Base-by-base conservation (phyloP, 2,113 vertebrate species). In the Oreochromis spilurus region DNA sequence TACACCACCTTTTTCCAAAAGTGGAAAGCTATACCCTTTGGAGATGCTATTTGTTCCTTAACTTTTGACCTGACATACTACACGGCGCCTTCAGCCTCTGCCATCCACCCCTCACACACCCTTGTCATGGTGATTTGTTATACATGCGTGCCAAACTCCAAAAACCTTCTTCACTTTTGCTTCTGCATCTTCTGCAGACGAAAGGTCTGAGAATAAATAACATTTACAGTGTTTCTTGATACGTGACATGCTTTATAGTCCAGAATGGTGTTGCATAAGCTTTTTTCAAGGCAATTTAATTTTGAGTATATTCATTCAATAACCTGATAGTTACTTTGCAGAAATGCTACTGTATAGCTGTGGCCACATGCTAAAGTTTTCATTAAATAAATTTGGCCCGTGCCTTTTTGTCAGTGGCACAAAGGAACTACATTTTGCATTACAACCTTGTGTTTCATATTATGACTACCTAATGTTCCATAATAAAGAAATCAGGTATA, bases 1-100 rank as follows among this genome's bases (percentile, higher is more conserved):
- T n/a, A 83, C 91, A 87, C 78, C 84, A 24, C 45, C 84, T 82
- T 88, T 80, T 89, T 92, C 91, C 87, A 85, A 88, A 94, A 92
- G 81, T 88, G 84, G 86, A 87, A 91, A 79, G 10, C 55, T 45
- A 79, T n/a, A n/a, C 84, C 90, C 89, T 91, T 83, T 93, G 88
- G 82, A 87, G 62, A 85, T 54, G 54, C 75, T 57, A 62, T 77
- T 78, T 80, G 62, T 81, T 85, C 17, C 65, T 53, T 67, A 79
- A 84, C 82, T 24, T 87, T 45, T 94, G 89, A 92, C 88, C 84
- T 84, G 86, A 85, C 85, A 94, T 79, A 75, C 57, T 93, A 92
- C 60, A 90, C 81, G 10, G 14, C 53, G 58, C 53, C 40, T 83
- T 88, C 70, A 83, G 83, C 82, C 88, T 16, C 84, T 83, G 75